phyloP scores from a whole-genome alignment of 2,797 vertebrate species.

The Morus bassanus region DNA sequence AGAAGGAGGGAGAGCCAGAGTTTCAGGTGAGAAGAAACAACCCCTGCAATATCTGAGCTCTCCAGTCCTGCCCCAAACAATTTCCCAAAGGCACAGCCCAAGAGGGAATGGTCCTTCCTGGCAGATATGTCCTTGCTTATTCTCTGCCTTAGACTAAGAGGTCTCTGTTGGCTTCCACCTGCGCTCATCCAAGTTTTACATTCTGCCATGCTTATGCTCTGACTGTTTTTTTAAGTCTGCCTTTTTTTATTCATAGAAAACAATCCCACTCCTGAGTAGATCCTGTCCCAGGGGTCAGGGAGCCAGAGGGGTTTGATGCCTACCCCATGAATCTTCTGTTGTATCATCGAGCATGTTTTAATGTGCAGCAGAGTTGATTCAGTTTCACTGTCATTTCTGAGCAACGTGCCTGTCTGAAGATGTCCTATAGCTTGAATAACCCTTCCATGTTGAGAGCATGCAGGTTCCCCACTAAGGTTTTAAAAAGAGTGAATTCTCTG shows the following conservation, averaged over 20 bases:
- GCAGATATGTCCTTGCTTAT: neutral
- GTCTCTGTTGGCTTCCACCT: neutral
- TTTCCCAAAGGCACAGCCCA: neutral
- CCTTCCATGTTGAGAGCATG: neutral
- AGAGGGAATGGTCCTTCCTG: neutral
- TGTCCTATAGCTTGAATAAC: neutral
- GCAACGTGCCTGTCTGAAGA: neutral
- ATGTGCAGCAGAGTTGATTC: neutral
- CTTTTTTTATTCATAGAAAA: neutral
- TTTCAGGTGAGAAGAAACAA: neutral
- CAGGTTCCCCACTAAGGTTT: neutral
- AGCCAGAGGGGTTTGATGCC: neutral
- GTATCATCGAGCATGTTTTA: neutral
- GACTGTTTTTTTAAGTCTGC: neutral
- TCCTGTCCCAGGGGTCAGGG: neutral
- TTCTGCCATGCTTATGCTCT: neutral
- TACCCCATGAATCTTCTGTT: neutral
- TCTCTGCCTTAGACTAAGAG: neutral
- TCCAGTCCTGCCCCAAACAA: neutral
- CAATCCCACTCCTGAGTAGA: neutral
- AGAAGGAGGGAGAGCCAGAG: neutral
- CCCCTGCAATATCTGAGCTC: neutral
- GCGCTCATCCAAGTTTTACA: neutral
- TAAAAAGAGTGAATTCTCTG: constrained; percentile 2
- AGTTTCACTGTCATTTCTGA: neutral